Evolutionary conservation across 2,888 invertebrate species (phyloP), one percentile per base, ranked within the genome.

Genomic region (Rhamnusium bicolor): DNA sequence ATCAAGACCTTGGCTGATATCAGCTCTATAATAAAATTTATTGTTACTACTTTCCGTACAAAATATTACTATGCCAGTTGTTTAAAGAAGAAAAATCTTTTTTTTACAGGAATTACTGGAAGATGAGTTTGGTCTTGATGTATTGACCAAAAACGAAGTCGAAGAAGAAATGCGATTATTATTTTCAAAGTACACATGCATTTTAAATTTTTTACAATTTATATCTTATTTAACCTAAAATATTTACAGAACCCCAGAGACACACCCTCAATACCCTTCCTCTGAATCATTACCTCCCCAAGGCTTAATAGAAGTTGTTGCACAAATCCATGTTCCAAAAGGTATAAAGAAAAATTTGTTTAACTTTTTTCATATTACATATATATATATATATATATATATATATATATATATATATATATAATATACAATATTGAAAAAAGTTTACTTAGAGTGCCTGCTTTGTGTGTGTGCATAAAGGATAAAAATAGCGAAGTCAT

Each of bases 251-350:
- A 53, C 24, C 49, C 21, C 6, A 24, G 62, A 49, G 12, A 46
- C 19, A 14, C 62, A 49, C 1, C 65, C 53, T 3, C 32, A 32
- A 29, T 32, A 65, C 12, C 53, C 65, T 27, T 32, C 53, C 12
- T 51, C 65, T 18, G 65, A 53, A 29, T 19, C 51, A 32, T 8
- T 2, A 32, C 49, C 53, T 29, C 65, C 29, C 10, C 65, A 53
- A 51, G 6, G 12, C 12, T n/a, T 14, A 32, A 53, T 65, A 32
- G 65, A 65, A 18, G 53, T 65, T 53, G 19, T 53, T 5, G 65
- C 32, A 12, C 53, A 65, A 51, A 19, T 65, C 16, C 65, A 65
- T 51, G 65, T 51, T 29, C 27, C 65, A 53, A 65, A 32, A 65
- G 65, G 65, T 65, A 65, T 12, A 40, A 29, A 1, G 6, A 24